Evolutionary conservation across 2,888 invertebrate genomes (phyloP).

Genomic region (Liodrosophila aerea): DNA sequence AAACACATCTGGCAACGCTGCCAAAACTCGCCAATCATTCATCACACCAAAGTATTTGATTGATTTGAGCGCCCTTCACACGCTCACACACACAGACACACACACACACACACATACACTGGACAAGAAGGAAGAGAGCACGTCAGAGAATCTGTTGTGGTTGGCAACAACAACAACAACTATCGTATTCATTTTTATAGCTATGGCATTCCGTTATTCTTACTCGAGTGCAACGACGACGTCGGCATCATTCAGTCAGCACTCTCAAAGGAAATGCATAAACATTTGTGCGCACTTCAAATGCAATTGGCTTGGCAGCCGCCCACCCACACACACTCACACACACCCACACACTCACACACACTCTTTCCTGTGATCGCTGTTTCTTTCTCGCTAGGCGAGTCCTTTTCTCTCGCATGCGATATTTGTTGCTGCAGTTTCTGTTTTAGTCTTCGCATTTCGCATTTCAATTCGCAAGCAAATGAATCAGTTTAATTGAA

Average conservation of each 20-base stretch:
- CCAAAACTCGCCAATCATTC: constrained; percentile 28
- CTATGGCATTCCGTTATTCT: constrained; percentile 32
- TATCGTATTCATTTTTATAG: constrained; percentile 11
- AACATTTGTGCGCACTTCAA: constrained; percentile 62
- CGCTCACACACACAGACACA: too few relatives aligned
- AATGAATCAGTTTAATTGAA: constrained; percentile 64
- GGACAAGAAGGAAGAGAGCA: background rate
- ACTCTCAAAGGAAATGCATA: constrained; percentile 45
- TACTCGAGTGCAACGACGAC: constrained; percentile 23
- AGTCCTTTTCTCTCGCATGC: constrained; percentile 39
- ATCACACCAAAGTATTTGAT: constrained; percentile 32
- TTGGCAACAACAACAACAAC: constrained; percentile 26
- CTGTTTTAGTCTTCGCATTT: constrained; percentile 12
- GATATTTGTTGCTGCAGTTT: background rate
- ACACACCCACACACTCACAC: background rate
- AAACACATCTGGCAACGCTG: constrained; percentile 13
- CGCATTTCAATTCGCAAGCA: constrained; percentile 36
- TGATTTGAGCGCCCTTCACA: constrained; percentile 29
- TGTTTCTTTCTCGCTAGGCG: constrained; percentile 7
- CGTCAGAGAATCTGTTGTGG: constrained; percentile 21
- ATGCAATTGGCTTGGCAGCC: constrained; percentile 48
- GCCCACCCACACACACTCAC: constrained; percentile 22
- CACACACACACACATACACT: too few relatives aligned
- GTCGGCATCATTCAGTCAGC: constrained; percentile 24
- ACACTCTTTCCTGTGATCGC: constrained; percentile 20